phyloP scores from a whole-genome alignment of 2,888 invertebrate species.

The Linnaemya vulpina region DNA sequence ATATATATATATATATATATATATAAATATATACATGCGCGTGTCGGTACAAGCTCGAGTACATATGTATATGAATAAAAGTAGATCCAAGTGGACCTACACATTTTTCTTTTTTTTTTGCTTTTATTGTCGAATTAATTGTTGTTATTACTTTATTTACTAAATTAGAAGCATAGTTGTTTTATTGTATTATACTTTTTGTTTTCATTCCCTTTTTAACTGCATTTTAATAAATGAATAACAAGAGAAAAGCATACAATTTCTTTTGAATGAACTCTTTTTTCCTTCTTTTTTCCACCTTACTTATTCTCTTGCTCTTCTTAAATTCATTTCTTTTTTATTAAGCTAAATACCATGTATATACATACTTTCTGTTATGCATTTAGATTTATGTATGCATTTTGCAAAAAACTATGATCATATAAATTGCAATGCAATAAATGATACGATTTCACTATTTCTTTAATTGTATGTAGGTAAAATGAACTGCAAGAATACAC shows the following conservation, averaged over 20 bases:
- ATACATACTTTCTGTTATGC: background rate
- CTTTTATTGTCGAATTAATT: no score
- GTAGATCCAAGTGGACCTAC: no score
- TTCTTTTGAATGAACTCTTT: conserved; percentile 55
- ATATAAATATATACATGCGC: background rate
- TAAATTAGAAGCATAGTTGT: background rate
- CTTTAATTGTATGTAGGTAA: background rate
- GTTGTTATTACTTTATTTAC: background rate
- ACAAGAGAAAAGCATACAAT: conserved; percentile 12
- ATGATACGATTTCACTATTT: conserved; percentile 1
- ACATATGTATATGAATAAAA: background rate
- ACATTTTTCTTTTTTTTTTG: no score
- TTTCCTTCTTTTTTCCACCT: conserved; percentile 2
- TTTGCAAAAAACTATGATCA: conserved; percentile 13
- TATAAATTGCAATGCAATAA: conserved; percentile 1
- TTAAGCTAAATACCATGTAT: background rate
- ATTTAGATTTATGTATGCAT: no score
- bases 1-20: background rate
- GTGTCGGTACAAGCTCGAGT: no score
- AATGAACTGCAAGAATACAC: background rate
- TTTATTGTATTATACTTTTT: conserved; percentile 23
- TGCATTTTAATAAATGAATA: conserved; percentile 44
- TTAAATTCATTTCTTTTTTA: conserved; percentile 20
- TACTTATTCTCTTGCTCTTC: conserved; percentile 27
- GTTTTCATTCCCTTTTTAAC: conserved; percentile 42